These are phyloP conservation scores for Poeciliopsis turneri DNA, from an alignment of 2,797 vertebrate species.

Conservation along the genomic window DNA sequence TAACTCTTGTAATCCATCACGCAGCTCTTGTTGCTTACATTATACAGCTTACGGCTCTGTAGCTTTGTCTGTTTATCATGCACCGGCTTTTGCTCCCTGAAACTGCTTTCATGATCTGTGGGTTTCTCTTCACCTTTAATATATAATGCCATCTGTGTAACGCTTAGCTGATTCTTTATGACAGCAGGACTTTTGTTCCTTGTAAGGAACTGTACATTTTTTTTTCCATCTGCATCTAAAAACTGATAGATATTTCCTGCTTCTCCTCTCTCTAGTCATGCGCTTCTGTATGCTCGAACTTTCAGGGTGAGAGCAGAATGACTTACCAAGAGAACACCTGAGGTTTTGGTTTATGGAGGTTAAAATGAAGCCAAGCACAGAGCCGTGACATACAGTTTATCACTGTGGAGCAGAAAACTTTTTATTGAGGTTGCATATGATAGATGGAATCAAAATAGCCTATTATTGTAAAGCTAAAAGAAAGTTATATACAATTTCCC, in stretches of 20 bases:
- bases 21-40: background rate
- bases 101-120: slow-evolving; percentile 12
- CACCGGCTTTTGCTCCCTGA: slow-evolving; percentile 13
- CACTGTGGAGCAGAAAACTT: background rate
- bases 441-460: background rate
- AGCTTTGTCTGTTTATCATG: slow-evolving; percentile 12
- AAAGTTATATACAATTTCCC: background rate
- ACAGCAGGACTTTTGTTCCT: slow-evolving; percentile 10
- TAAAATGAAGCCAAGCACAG: background rate
- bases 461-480: background rate
- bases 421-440: background rate
- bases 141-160: slow-evolving; percentile 15
- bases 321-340: slow-evolving; percentile 4
- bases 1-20: slow-evolving; percentile 31
- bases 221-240: slow-evolving; percentile 27
- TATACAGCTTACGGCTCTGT: background rate
- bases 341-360: background rate
- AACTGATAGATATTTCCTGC: slow-evolving; percentile 42
- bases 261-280: slow-evolving; percentile 38
- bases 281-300: slow-evolving; percentile 15
- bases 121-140: slow-evolving; percentile 11
- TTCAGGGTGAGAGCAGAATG: slow-evolving; percentile 25
- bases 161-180: slow-evolving; percentile 10
- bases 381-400: background rate
- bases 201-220: slow-evolving; percentile 14